A percentile compares a stretch with the other conserved stretches of the same genome.
Conservation (phyloP, 2,113 vertebrate species). For the Cephalopholis sonnerati region DNA sequence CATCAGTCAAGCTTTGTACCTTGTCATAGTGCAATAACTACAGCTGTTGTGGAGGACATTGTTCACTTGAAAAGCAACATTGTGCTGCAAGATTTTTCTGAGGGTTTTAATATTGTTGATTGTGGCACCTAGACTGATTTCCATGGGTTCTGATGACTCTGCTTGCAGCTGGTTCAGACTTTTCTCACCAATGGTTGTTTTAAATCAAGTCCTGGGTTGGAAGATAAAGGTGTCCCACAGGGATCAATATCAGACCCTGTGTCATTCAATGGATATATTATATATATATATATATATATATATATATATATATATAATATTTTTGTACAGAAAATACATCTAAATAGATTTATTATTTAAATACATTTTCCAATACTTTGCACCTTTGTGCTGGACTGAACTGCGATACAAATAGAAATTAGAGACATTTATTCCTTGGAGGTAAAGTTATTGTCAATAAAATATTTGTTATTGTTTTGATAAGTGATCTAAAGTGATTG, state of each 20-base stretch:
- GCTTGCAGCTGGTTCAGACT: background rate
- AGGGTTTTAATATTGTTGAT: background rate
- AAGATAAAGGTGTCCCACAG: background rate
- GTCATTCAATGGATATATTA: too few species aligned
- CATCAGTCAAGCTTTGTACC: background rate
- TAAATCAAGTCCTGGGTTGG: background rate
- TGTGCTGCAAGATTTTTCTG: background rate
- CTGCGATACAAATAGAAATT: background rate
- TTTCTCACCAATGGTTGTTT: background rate
- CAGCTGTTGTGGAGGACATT: background rate
- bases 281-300: too few species aligned
- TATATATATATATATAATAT: background rate
- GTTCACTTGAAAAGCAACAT: background rate
- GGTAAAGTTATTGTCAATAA: background rate
- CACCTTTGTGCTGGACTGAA: background rate
- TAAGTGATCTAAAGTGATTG: background rate
- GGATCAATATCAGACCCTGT: slow-evolving; percentile 1
- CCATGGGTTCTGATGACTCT: background rate
- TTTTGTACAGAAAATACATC: background rate
- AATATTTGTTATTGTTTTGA: slow-evolving; percentile 7
- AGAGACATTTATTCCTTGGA: background rate
- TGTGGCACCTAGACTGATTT: background rate
- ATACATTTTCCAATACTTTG: background rate
- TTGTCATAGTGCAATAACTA: background rate
- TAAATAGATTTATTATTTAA: background rate